phyloP scores from a whole-genome alignment of 1,140 invertebrate species.

The Cyphomyrmex costatus region DNA sequence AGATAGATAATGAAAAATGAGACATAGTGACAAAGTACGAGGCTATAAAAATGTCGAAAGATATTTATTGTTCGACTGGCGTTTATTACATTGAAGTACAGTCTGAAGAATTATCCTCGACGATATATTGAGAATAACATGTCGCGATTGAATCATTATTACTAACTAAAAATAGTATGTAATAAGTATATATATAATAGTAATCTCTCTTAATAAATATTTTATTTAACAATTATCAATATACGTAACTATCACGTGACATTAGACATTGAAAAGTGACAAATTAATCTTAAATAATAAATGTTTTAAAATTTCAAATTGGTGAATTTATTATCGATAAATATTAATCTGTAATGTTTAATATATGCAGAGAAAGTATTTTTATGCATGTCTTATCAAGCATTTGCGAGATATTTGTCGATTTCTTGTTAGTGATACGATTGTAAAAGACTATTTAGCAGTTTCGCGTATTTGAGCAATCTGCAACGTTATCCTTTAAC shows the following conservation, averaged over 20 bases:
- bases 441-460: not conserved
- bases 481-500: not conserved
- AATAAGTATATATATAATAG: not conserved
- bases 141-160: not conserved
- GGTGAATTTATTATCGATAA: not conserved
- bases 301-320: not conserved
- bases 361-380: not conserved
- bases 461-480: conserved; percentile 24
- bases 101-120: not conserved
- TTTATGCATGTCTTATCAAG: not conserved
- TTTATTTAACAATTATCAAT: not conserved
- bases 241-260: not conserved
- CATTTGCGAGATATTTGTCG: not conserved
- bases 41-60: conserved; percentile 17
- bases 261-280: not conserved
- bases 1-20: conserved; percentile 29
- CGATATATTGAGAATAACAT: not conserved
- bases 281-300: not conserved
- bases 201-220: not conserved
- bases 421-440: not conserved
- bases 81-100: conserved; percentile 6
- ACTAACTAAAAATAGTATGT: not conserved
- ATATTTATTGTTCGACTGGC: not conserved
- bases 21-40: conserved; percentile 11
- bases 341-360: not conserved